phyloP scores from a whole-genome alignment of 2,113 vertebrate genomes.

The Haplochromis burtoni region DNA sequence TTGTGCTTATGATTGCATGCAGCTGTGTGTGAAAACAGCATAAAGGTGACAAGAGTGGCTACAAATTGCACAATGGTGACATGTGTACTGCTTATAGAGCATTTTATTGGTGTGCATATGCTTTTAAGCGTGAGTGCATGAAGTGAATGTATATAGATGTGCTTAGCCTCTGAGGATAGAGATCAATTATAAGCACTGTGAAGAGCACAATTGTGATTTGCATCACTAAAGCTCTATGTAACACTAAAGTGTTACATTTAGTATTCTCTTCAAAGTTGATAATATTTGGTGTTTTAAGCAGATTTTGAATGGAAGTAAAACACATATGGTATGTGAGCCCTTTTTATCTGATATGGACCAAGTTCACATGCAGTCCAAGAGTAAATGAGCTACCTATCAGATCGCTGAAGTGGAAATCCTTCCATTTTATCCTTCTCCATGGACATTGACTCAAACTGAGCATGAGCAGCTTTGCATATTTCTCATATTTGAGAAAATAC shows the following conservation, averaged over 20 bases:
- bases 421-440: background rate
- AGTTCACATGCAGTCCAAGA: background rate
- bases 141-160: background rate
- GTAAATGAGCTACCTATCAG: background rate
- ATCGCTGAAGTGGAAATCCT: background rate
- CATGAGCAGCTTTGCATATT: background rate
- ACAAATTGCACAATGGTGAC: background rate
- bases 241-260: background rate
- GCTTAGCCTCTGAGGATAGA: background rate
- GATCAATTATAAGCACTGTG: slow-evolving; percentile 1
- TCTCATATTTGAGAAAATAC: background rate
- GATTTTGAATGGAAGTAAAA: background rate
- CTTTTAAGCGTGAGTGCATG: background rate
- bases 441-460: background rate
- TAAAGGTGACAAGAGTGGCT: background rate
- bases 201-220: background rate
- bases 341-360: background rate
- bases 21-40: background rate
- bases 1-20: background rate
- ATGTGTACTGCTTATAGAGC: background rate
- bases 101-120: background rate
- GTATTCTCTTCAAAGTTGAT: background rate
- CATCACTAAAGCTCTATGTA: background rate
- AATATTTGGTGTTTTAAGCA: background rate
- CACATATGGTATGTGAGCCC: background rate